phyloP scores from a whole-genome alignment of 2,797 vertebrate species.

The Sparus aurata region DNA sequence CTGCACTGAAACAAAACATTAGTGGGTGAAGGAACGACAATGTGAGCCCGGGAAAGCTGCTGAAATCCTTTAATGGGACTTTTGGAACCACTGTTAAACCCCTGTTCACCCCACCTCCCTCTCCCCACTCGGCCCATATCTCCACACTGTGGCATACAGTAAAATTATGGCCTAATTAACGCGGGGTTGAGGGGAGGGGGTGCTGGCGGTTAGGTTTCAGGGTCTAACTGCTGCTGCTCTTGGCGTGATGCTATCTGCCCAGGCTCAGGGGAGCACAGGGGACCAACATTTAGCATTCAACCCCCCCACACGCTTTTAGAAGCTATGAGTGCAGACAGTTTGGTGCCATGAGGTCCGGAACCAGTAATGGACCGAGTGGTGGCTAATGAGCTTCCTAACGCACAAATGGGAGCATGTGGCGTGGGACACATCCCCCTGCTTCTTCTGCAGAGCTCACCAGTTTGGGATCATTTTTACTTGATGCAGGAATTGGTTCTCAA shows the following conservation, averaged over 20 bases:
- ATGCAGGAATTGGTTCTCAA: conserved; percentile 6
- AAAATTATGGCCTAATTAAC: conserved; percentile 85
- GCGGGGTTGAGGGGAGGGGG: conserved; percentile 41
- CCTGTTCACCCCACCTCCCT: conserved; percentile 35
- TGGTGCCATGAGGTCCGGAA: conserved; percentile 79
- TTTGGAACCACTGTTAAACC: conserved; percentile 65
- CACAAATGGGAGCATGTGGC: conserved; percentile 66
- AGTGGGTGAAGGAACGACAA: conserved; percentile 45
- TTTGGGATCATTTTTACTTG: conserved; percentile 1
- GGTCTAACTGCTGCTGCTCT: conserved; percentile 69
- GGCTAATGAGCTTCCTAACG: conserved; percentile 69
- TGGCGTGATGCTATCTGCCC: conserved; percentile 80
- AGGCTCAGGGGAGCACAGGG: conserved; percentile 57
- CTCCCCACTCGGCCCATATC: conserved; percentile 57
- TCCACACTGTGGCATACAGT: conserved; percentile 75
- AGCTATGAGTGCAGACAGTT: conserved; percentile 76
- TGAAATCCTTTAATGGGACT: conserved; percentile 77
- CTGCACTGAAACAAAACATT: conserved; percentile 48
- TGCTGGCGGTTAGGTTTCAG: conserved; percentile 75
- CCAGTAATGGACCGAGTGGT: conserved; percentile 72
- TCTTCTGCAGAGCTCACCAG: conserved; percentile 22
- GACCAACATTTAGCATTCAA: conserved; percentile 51
- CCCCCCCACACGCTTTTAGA: conserved; percentile 44
- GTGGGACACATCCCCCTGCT: conserved; percentile 30
- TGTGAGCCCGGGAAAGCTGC: conserved; percentile 61